Evolutionary conservation across 2,888 invertebrate species (phyloP).

Genomic region (Xanthostigma xanthostigma): DNA sequence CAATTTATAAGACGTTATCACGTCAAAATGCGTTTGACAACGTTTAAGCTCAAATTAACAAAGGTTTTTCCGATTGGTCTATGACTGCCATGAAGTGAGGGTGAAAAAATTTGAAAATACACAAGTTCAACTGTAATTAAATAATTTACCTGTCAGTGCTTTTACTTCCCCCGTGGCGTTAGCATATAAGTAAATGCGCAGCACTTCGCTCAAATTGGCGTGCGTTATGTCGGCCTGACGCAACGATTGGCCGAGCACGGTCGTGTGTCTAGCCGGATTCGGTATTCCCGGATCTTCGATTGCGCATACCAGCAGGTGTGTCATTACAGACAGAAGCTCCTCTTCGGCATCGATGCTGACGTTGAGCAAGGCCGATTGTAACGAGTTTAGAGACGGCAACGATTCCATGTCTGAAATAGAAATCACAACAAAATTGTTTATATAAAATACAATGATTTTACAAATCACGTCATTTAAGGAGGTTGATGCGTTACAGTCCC

Average conservation of each 20-base stretch:
- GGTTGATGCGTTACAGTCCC: too few species aligned
- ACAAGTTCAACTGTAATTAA: not conserved
- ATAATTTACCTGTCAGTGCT: slow-evolving; percentile 44
- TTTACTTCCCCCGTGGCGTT: slow-evolving; percentile 79
- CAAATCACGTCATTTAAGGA: too few species aligned
- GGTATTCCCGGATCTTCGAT: slow-evolving; percentile 89
- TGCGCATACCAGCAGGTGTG: slow-evolving; percentile 79
- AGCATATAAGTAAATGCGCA: slow-evolving; percentile 81
- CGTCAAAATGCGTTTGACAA: too few species aligned
- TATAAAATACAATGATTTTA: not conserved
- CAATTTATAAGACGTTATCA: too few species aligned
- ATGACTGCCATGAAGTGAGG: too few species aligned
- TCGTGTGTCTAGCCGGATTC: slow-evolving; percentile 77
- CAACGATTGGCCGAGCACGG: slow-evolving; percentile 79
- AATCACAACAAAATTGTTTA: slow-evolving; percentile 1
- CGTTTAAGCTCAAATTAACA: too few species aligned
- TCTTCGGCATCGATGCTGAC: slow-evolving; percentile 69
- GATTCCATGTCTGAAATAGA: slow-evolving; percentile 58
- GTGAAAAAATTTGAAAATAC: too few species aligned
- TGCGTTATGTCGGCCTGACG: slow-evolving; percentile 81
- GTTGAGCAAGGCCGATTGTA: slow-evolving; percentile 74
- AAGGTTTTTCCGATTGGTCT: too few species aligned
- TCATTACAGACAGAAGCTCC: slow-evolving; percentile 74
- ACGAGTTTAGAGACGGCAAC: slow-evolving; percentile 69
- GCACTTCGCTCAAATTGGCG: slow-evolving; percentile 78